These are phyloP conservation scores for Anastrepha obliqua DNA, from an alignment of 1,140 invertebrate genomes.

Conservation along the genomic window DNA sequence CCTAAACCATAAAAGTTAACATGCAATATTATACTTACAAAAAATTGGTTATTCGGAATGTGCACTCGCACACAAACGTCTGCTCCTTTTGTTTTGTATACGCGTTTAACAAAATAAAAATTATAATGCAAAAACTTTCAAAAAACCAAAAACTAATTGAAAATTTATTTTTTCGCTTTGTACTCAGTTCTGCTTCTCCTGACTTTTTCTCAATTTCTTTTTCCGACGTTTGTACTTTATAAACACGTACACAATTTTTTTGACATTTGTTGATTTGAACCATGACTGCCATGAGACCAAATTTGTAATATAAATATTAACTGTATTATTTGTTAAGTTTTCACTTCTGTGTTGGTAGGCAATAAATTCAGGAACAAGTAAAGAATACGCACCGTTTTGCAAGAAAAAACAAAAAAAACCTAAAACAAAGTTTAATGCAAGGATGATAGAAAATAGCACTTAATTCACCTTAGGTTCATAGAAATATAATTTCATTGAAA, in stretches of 20 bases:
- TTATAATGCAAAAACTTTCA: slow-evolving; percentile 58
- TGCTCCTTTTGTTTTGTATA: slow-evolving; percentile 17
- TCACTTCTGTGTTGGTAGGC: too few species aligned
- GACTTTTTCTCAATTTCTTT: slow-evolving; percentile 11
- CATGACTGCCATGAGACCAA: background rate
- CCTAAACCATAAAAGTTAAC: background rate
- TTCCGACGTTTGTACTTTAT: slow-evolving; percentile 16
- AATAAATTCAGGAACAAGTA: too few species aligned
- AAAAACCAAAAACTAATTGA: slow-evolving; percentile 57
- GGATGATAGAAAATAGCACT: too few species aligned
- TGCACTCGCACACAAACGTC: background rate
- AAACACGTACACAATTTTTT: slow-evolving; percentile 45
- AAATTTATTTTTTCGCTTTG: slow-evolving; percentile 54
- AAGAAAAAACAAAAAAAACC: too few species aligned
- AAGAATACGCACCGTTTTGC: too few species aligned
- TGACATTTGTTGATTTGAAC: background rate
- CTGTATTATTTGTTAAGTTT: too few species aligned
- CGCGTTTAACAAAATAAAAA: slow-evolving; percentile 56
- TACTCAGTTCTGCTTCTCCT: slow-evolving; percentile 34
- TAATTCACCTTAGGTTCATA: too few species aligned
- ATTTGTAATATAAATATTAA: too few species aligned
- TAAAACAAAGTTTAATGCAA: too few species aligned
- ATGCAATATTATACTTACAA: slow-evolving; percentile 14
- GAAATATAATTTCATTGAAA: too few species aligned
- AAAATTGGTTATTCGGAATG: background rate